Conservation (phyloP, 2,797 vertebrate genomes). For the Anguilla anguilla region DNA sequence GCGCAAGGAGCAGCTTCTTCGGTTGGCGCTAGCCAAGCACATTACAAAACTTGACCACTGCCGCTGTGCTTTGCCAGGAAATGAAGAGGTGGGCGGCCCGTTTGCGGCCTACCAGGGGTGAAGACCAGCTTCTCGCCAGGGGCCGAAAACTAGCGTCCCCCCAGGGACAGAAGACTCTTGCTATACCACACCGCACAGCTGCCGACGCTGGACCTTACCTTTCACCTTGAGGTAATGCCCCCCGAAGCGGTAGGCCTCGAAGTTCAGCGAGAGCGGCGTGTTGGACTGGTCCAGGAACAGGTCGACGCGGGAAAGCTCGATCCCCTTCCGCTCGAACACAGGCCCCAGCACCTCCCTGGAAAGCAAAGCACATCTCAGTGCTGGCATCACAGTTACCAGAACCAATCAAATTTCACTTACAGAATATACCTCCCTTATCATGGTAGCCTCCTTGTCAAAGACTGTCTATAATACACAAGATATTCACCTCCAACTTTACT, state of each 20-base stretch:
- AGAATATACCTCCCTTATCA: neutral
- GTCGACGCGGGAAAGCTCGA: constrained; percentile 81
- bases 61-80: neutral
- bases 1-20: neutral
- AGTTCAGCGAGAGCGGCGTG: constrained; percentile 89
- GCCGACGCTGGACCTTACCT: constrained; percentile 70
- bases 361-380: constrained; percentile 6
- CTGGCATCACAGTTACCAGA: constrained; percentile 9
- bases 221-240: constrained; percentile 93
- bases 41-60: neutral
- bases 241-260: constrained; percentile 90
- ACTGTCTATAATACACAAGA: neutral
- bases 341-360: constrained; percentile 88
- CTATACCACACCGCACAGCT: neutral
- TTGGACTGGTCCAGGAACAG: constrained; percentile 96
- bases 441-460: neutral
- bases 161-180: neutral
- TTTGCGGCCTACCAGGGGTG: neutral
- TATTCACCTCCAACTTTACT: neutral
- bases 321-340: constrained; percentile 89
- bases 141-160: neutral
- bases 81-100: neutral
- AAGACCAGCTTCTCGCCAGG: neutral
- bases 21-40: neutral
- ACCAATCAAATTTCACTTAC: neutral